phyloP scores from a whole-genome alignment of 2,113 vertebrate species.

The Nymphicus hollandicus region DNA sequence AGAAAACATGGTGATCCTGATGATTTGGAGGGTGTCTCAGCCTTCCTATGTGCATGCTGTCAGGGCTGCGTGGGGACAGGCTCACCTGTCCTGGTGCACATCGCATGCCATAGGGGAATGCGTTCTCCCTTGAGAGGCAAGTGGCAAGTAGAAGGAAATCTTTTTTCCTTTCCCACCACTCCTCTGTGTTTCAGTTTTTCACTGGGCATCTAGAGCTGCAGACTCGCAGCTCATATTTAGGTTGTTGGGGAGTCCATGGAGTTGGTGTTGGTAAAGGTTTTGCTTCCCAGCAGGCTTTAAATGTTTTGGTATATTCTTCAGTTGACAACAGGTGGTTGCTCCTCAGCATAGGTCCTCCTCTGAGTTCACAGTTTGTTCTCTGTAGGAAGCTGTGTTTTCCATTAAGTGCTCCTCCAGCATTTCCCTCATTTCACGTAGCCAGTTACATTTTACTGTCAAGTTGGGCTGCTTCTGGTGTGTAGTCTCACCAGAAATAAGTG shows the following conservation, averaged over 20 bases:
- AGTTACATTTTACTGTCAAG: not conserved
- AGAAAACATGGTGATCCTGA: not conserved
- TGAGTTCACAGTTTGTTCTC: not conserved
- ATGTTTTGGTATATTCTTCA: not conserved
- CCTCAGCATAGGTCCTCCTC: accelerated
- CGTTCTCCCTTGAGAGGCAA: not conserved
- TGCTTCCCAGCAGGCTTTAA: not conserved
- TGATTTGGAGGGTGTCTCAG: not conserved
- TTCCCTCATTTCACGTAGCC: not conserved
- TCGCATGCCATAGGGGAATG: not conserved
- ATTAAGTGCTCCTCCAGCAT: not conserved
- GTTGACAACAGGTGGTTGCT: not conserved
- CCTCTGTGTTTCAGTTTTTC: not conserved
- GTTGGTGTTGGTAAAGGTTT: not conserved
- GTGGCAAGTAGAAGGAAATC: not conserved
- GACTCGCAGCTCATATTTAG: not conserved
- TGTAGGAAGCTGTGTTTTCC: not conserved
- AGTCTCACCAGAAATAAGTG: not conserved
- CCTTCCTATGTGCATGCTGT: accelerated
- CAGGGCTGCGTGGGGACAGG: not conserved
- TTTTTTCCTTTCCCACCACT: not conserved
- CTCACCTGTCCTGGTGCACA: accelerated
- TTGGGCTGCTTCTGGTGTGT: not conserved
- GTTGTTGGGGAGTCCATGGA: not conserved
- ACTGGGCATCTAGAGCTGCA: not conserved